Conservation (phyloP, 2,797 vertebrate genomes). For the Rhinoraja longicauda region DNA sequence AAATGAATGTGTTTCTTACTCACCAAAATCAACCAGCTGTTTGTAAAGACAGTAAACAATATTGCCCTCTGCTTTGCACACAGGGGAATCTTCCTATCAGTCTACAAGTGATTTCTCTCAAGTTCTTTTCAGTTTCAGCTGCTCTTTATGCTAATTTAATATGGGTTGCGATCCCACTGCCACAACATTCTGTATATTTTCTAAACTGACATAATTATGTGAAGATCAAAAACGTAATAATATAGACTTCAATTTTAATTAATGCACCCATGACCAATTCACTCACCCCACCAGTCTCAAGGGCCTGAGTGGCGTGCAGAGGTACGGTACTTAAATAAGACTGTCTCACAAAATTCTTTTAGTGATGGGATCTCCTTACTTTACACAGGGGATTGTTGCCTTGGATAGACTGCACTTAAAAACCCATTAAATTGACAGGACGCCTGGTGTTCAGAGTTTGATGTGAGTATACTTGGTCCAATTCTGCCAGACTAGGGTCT, state of each 20-base stretch:
- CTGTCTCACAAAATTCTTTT: background rate
- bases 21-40: background rate
- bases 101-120: background rate
- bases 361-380: too few relatives aligned
- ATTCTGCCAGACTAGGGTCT: too few relatives aligned
- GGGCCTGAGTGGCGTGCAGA: background rate
- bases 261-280: background rate
- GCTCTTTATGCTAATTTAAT: background rate
- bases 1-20: background rate
- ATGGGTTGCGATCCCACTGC: background rate
- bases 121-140: background rate
- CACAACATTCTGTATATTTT: background rate
- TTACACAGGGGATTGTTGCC: too few relatives aligned
- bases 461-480: too few relatives aligned
- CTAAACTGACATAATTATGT: background rate
- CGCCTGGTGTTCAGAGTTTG: too few relatives aligned
- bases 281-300: background rate
- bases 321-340: background rate
- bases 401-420: too few relatives aligned
- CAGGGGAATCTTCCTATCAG: background rate
- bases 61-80: background rate
- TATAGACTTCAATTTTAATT: background rate
- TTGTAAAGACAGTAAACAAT: background rate
- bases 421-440: too few relatives aligned
- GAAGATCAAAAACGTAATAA: background rate